These are phyloP conservation scores for Hydrochoerus hydrochaeris DNA, from an alignment of 2,113 vertebrate genomes.

Conservation along the genomic window DNA sequence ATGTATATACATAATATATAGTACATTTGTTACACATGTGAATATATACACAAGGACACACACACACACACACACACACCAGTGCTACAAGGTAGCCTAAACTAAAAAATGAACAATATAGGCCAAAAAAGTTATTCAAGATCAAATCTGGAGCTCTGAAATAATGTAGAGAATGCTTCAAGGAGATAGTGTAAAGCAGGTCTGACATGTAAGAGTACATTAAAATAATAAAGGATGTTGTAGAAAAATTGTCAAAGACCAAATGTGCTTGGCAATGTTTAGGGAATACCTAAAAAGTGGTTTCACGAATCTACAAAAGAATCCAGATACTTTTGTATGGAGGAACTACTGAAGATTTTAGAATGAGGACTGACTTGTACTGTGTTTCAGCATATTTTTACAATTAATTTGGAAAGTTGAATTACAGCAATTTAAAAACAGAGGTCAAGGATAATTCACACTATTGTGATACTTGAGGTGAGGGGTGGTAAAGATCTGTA, in stretches of 20 bases:
- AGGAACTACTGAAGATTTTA: not conserved
- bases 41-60: not conserved
- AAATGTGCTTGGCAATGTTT: constrained; percentile 2
- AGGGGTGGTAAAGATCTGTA: not conserved
- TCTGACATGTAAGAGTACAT: not conserved
- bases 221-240: not conserved
- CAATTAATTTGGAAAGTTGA: not conserved
- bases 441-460: not conserved
- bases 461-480: not conserved
- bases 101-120: constrained; percentile 13
- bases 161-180: not conserved
- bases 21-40: not conserved
- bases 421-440: not conserved
- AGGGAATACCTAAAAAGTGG: not conserved
- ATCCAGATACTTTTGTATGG: not conserved
- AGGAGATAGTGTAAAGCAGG: not conserved
- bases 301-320: not conserved
- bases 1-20: not conserved
- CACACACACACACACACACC: constrained; percentile 9
- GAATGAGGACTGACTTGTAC: not conserved
- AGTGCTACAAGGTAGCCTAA: not conserved
- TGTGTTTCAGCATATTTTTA: not conserved
- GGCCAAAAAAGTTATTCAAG: not conserved
- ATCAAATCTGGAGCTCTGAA: not conserved
- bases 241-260: not conserved